Evolutionary conservation across 2,113 vertebrate genomes (phyloP), one percentile per base, ranked within the genome.

Genomic region (Poecilia latipinna): DNA sequence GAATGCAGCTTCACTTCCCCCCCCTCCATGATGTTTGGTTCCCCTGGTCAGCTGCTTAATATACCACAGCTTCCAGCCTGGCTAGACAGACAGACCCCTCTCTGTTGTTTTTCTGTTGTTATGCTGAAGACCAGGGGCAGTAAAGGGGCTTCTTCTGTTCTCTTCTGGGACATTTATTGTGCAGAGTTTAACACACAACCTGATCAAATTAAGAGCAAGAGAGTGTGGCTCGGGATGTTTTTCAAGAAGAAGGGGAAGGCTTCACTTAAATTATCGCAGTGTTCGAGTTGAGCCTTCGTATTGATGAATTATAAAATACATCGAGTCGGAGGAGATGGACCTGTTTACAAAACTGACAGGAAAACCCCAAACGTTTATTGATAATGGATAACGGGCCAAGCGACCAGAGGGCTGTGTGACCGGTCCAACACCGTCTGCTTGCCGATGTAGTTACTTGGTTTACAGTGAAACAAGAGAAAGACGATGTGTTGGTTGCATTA

Each of bases 101-200:
- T 93, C 91, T 93, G 92, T 93, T 92, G 87, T 91, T 89, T 87
- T 89, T 82, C 88, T 91, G 90, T 92, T 93, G 90, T 92, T 93
- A 79, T 92, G 87, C 84, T 85, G 65, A 84, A 77, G 86, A 93
- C 88, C 78, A 83, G 86, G 85, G 89, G 88, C 83, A 90, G 89
- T 84, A 86, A 90, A 91, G 86, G 90, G 90, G 91, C 86, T 89
- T 90, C 88, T 88, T 90, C 90, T 93, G 87, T 92, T 92, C 87
- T 90, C 85, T 86, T 85, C 89, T 86, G 89, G 90, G 88, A 87
- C 85, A 84, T 89, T 88, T 91, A 82, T 90, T 89, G 88, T 87
- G 85, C 84, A 78, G 87, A 89, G 81, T 83, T 87, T 83, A 90
- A 84, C 84, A 83, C 84, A 83, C 90, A 90, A 94, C 92, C 91